These are phyloP conservation scores for Phodopus roborovskii DNA, from an alignment of 2,113 vertebrate species.

Conservation along the genomic window DNA sequence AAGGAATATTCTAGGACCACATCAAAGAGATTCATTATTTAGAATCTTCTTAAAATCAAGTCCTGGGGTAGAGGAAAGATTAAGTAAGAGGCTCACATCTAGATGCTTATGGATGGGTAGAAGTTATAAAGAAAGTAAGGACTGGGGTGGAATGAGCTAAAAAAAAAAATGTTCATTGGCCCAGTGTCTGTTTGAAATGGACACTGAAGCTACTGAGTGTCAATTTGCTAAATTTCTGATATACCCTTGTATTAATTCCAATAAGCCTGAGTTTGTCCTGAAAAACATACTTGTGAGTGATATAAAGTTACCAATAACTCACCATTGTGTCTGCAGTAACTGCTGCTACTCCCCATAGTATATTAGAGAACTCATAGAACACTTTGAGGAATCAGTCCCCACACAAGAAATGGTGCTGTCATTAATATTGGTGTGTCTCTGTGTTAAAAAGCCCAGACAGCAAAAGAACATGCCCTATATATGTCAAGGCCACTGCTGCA, in stretches of 20 bases:
- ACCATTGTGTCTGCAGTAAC: background rate
- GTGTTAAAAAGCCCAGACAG: background rate
- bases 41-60: conserved; percentile 45
- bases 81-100: background rate
- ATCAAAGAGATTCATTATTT: background rate
- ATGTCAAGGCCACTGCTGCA: background rate
- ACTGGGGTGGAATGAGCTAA: background rate
- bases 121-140: conserved; percentile 12
- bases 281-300: background rate
- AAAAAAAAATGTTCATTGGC: background rate
- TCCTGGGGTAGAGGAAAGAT: background rate
- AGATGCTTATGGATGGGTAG: background rate
- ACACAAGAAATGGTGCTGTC: background rate
- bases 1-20: background rate
- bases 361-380: background rate
- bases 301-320: background rate
- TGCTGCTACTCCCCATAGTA: background rate
- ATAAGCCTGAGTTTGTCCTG: background rate
- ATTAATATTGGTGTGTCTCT: background rate
- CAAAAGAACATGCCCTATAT: background rate
- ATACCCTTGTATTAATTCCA: background rate
- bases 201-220: background rate
- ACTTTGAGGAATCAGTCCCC: background rate
- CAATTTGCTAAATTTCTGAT: background rate
- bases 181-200: conserved; percentile 10